Conservation (phyloP, 2,888 invertebrate species). For the Rhamnusium bicolor region DNA sequence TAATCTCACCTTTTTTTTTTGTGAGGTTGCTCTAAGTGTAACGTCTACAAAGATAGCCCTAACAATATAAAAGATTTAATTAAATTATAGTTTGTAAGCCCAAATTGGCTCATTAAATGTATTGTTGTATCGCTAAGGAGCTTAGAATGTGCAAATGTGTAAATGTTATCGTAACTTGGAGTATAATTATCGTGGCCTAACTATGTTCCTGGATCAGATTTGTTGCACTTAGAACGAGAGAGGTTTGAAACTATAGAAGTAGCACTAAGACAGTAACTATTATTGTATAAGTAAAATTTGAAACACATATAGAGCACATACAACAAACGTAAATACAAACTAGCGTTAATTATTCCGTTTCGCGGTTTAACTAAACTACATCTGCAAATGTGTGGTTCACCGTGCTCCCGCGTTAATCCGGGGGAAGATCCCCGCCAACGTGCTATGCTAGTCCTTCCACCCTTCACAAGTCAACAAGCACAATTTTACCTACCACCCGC, state of each 20-base stretch:
- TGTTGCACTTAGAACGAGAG: neutral
- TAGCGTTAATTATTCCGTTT: slow-evolving; percentile 62
- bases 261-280: slow-evolving; percentile 35
- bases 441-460: slow-evolving; percentile 43
- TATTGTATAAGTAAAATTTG: slow-evolving; percentile 42
- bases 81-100: no score
- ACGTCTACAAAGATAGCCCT: no score
- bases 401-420: slow-evolving; percentile 57
- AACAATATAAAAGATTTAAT: no score
- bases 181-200: neutral
- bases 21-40: no score
- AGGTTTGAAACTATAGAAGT: neutral
- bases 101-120: no score
- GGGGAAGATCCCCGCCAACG: slow-evolving; percentile 53
- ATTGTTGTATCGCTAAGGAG: no score
- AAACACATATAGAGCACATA: slow-evolving; percentile 44
- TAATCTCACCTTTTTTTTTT: no score
- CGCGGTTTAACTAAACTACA: slow-evolving; percentile 59
- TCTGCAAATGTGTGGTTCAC: slow-evolving; percentile 59
- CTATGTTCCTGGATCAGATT: neutral
- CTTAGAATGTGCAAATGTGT: neutral
- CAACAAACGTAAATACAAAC: slow-evolving; percentile 58
- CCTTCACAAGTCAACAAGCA: slow-evolving; percentile 42
- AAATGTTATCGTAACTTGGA: neutral
- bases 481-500: neutral